Conservation (phyloP, 2,888 invertebrate genomes). For the Copidosoma aretas region DNA sequence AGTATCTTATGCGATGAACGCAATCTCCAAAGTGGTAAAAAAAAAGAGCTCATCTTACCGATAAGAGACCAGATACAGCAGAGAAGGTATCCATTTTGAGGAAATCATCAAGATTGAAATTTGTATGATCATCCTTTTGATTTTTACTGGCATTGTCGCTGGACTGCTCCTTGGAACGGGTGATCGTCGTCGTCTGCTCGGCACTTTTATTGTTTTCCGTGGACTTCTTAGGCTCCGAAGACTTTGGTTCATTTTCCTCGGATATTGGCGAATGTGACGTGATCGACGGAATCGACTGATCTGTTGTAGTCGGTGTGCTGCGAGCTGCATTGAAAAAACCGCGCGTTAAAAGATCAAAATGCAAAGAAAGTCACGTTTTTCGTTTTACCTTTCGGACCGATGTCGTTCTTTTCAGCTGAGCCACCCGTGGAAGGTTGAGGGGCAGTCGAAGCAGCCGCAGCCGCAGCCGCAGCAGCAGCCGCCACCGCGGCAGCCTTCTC, state of each 20-base stretch:
- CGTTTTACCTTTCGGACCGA: conserved; percentile 32
- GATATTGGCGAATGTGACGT: conserved; percentile 60
- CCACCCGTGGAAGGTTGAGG: conserved; percentile 13
- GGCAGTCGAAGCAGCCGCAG: conserved; percentile 33
- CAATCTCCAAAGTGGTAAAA: background rate
- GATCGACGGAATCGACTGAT: conserved; percentile 51
- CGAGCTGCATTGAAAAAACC: conserved; percentile 48
- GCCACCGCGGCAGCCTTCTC: conserved; percentile 47
- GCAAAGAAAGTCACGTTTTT: background rate
- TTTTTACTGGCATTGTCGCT: conserved; percentile 44
- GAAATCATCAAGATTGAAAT: conserved; percentile 86
- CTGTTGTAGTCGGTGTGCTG: conserved; percentile 61
- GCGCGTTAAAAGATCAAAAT: background rate
- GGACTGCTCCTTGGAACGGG: conserved; percentile 42
- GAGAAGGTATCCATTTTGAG: conserved; percentile 81
- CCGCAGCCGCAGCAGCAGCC: conserved; percentile 33
- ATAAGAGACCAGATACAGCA: conserved; percentile 74
- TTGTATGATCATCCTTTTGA: conserved; percentile 49
- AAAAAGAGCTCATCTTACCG: conserved; percentile 64
- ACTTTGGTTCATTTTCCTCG: conserved; percentile 52
- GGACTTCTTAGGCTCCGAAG: conserved; percentile 46
- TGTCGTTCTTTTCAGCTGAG: conserved; percentile 4
- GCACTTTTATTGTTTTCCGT: conserved; percentile 1
- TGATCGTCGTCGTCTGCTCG: conserved; percentile 9
- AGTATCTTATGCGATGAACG: background rate